Percentiles rank a stretch among this genome's conserved stretches.
Conservation (phyloP, 2,888 invertebrate genomes). For the Acronicta leporina region DNA sequence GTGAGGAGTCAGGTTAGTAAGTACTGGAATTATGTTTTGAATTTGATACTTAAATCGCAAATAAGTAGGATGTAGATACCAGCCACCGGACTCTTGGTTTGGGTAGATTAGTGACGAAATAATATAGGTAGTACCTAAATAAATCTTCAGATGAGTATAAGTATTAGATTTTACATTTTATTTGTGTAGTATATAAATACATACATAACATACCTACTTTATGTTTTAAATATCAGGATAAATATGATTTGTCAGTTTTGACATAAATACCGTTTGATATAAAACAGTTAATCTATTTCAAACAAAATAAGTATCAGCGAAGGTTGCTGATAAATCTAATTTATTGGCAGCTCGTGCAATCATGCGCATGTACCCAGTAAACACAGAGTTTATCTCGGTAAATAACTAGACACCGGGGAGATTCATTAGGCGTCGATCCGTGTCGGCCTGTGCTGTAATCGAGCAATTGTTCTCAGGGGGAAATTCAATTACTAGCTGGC, state of each 20-base stretch:
- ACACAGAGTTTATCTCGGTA: slow-evolving; percentile 86
- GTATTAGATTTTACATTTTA: too few species aligned
- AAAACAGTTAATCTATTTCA: slow-evolving; percentile 51
- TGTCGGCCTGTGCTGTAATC: slow-evolving; percentile 84
- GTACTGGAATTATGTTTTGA: slow-evolving; percentile 41
- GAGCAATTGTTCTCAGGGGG: slow-evolving; percentile 86
- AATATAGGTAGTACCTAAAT: background rate
- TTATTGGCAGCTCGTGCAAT: slow-evolving; percentile 87
- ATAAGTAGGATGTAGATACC: too few species aligned
- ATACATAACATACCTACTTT: background rate
- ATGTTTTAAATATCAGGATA: background rate
- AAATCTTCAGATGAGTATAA: too few species aligned
- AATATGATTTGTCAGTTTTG: slow-evolving; percentile 19
- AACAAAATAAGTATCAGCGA: slow-evolving; percentile 56
- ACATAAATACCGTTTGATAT: slow-evolving; percentile 24
- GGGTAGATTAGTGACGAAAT: slow-evolving; percentile 21
- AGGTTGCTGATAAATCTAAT: slow-evolving; percentile 80
- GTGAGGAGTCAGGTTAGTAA: slow-evolving; percentile 49
- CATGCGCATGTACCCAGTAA: slow-evolving; percentile 86
- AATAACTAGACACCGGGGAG: slow-evolving; percentile 87
- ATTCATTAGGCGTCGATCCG: slow-evolving; percentile 88
- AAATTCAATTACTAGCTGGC: slow-evolving; percentile 86
- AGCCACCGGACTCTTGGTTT: slow-evolving; percentile 12
- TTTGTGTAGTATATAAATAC: too few species aligned
- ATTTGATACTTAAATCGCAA: slow-evolving; percentile 24